phyloP scores from a whole-genome alignment of 2,888 invertebrate species.

The Flexamia atlantica region DNA sequence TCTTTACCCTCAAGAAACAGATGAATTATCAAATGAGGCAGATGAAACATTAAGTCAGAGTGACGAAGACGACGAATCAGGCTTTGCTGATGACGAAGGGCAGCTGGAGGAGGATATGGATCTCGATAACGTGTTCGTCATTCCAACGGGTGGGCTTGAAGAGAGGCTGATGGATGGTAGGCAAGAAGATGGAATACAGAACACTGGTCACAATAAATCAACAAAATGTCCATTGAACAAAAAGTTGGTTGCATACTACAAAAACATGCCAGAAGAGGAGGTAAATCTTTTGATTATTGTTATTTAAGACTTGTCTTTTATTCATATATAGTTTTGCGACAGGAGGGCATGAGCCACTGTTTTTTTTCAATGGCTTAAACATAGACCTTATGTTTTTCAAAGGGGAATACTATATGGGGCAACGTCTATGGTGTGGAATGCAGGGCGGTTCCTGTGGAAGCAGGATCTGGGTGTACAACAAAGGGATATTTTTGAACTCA shows the following conservation, averaged over 20 bases:
- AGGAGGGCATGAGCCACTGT: too few relatives aligned
- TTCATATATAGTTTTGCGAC: too few relatives aligned
- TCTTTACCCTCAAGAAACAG: neutral
- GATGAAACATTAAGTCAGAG: too few relatives aligned
- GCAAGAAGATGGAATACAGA: neutral
- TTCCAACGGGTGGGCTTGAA: neutral
- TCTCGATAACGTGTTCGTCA: neutral
- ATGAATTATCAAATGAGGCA: neutral
- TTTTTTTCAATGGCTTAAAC: too few relatives aligned
- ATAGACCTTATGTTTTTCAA: too few relatives aligned
- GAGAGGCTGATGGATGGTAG: neutral
- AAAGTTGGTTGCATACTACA: constrained; percentile 5
- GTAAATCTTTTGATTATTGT: neutral
- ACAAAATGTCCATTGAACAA: neutral
- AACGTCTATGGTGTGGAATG: too few relatives aligned
- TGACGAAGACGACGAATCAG: neutral
- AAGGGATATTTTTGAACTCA: too few relatives aligned
- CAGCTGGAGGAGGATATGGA: neutral
- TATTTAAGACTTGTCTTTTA: too few relatives aligned
- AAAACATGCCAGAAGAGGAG: neutral
- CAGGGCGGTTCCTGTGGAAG: too few relatives aligned
- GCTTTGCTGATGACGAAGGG: neutral
- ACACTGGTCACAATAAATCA: neutral
- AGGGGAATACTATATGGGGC: too few relatives aligned
- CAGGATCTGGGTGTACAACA: too few relatives aligned